Conservation (phyloP, 2,113 vertebrate genomes). For the Corydoras sp. region DNA sequence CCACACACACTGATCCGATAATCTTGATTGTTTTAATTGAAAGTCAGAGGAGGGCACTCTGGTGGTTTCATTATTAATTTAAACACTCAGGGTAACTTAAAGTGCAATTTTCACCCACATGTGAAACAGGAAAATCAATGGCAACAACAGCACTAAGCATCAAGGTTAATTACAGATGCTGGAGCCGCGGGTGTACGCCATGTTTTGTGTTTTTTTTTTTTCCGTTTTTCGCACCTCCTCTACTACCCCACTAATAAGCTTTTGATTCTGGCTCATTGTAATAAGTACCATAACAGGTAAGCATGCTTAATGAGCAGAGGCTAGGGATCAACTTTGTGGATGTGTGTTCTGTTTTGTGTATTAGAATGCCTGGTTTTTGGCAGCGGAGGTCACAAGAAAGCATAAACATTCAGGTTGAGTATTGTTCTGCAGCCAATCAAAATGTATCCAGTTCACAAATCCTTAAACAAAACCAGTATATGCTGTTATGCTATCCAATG, state of each 20-base stretch:
- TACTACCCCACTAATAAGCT: slow-evolving; percentile 36
- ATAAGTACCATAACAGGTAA: slow-evolving; percentile 48
- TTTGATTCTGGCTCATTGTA: slow-evolving; percentile 52
- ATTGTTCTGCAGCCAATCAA: too few species aligned
- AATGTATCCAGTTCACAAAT: too few species aligned
- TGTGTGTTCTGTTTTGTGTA: slow-evolving; percentile 29
- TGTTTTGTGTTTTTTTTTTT: slow-evolving; percentile 10
- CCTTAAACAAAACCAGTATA: too few species aligned
- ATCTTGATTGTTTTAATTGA: slow-evolving; percentile 73
- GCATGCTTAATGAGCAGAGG: slow-evolving; percentile 40
- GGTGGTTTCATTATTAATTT: slow-evolving; percentile 79
- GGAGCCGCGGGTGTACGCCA: slow-evolving; percentile 30
- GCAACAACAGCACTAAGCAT: slow-evolving; percentile 62
- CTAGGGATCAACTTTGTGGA: slow-evolving; percentile 52
- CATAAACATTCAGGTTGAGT: too few species aligned
- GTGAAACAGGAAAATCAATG: slow-evolving; percentile 79
- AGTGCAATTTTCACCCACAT: slow-evolving; percentile 79
- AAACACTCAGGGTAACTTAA: slow-evolving; percentile 78
- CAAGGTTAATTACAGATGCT: slow-evolving; percentile 57
- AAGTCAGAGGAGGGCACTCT: slow-evolving; percentile 73
- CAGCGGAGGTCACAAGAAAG: too few species aligned
- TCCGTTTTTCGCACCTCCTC: slow-evolving; percentile 13
- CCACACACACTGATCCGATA: slow-evolving; percentile 42
- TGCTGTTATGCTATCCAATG: too few species aligned
- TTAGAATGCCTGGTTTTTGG: too few species aligned